A percentile compares a stretch with the other conserved stretches of the same genome.
Conservation (phyloP, 92 coral and sea anemone genomes). For the Montipora capitata region DNA sequence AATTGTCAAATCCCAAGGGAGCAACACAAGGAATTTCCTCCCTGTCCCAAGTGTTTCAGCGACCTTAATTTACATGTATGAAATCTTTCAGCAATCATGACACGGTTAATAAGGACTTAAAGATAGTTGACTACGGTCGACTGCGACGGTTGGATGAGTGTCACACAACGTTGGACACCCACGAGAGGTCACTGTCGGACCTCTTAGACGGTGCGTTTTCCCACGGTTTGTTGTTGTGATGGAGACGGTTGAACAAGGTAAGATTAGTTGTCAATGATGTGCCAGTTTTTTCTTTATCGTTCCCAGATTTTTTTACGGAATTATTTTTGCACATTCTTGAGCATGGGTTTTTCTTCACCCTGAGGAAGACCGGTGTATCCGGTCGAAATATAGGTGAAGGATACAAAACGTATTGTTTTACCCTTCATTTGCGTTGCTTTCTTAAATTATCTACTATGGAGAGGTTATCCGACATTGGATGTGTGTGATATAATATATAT, state of each 20-base stretch:
- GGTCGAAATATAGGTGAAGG: too few species aligned
- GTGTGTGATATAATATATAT: too few species aligned
- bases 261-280: conserved; percentile 9
- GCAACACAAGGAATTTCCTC: too few species aligned
- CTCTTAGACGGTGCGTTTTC: conserved; percentile 27
- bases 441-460: too few species aligned
- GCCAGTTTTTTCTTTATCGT: background rate
- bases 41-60: too few species aligned
- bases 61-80: too few species aligned
- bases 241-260: background rate
- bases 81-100: too few species aligned
- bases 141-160: conserved; percentile 22
- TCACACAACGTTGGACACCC: conserved; percentile 8
- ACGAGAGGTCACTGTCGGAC: conserved; percentile 3
- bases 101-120: background rate
- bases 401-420: too few species aligned
- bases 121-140: conserved; percentile 12
- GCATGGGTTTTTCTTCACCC: background rate
- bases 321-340: conserved; percentile 3
- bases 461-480: too few species aligned
- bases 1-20: too few species aligned
- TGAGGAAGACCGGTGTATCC: background rate
- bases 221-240: conserved; percentile 24
- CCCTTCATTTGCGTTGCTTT: too few species aligned
- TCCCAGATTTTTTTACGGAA: background rate